Percentiles rank a stretch among this genome's conserved stretches.
These are phyloP conservation scores for Euwallacea similis DNA, from an alignment of 1,140 invertebrate genomes.

Conservation along the genomic window DNA sequence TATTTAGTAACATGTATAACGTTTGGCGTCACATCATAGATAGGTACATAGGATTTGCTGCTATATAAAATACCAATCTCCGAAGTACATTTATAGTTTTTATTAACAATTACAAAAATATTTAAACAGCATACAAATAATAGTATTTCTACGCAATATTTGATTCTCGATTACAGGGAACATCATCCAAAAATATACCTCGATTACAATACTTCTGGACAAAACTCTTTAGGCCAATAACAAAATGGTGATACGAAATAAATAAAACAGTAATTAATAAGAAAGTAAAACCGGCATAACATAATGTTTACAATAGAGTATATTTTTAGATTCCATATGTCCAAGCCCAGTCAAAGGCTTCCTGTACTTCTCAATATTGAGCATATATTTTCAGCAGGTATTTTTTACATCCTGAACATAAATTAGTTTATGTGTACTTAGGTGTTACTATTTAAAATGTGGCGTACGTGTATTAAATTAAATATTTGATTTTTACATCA, in stretches of 20 bases:
- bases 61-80: not conserved
- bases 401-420: constrained; percentile 7
- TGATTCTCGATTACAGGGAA: not conserved
- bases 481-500: not conserved
- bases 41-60: no score
- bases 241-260: not conserved
- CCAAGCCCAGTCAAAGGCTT: constrained; percentile 18
- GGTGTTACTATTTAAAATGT: not conserved
- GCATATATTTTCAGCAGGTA: constrained; percentile 34
- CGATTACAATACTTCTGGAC: not conserved
- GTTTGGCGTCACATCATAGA: no score
- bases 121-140: constrained; percentile 37
- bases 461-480: not conserved
- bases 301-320: constrained; percentile 37
- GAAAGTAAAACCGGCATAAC: constrained; percentile 36
- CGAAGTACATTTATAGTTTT: constrained; percentile 35
- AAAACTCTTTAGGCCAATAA: not conserved
- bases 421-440: not conserved
- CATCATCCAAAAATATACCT: constrained; percentile 1
- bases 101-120: constrained; percentile 44
- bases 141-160: constrained; percentile 21
- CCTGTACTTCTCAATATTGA: constrained; percentile 26
- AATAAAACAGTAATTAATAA: constrained; percentile 38
- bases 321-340: constrained; percentile 40
- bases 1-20: no score